Conservation (phyloP, 1,140 invertebrate genomes). For the silkworm (Bombyx mori) region ASM3026992v2 NC_085113.1:7089001-7089500, state of each 20-base stretch:
- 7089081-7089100: neutral
- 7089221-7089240: constrained; percentile 80
- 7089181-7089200: constrained; percentile 91
- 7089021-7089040: too few relatives aligned
- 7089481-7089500: constrained; percentile 46
- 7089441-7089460: constrained; percentile 49
- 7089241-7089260: constrained; percentile 51
- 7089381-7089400: constrained; percentile 50
- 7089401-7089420: constrained; percentile 52
- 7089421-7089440: constrained; percentile 41
- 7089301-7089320: constrained; percentile 1
- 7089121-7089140: neutral
- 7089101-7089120: too few relatives aligned
- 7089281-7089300: too few relatives aligned
- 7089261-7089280: neutral
- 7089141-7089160: constrained; percentile 27
- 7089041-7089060: too few relatives aligned
- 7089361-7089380: constrained; percentile 62
- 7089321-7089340: constrained; percentile 65
- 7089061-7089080: too few relatives aligned
- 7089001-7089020: too few relatives aligned
- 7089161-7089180: constrained; percentile 71
- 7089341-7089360: constrained; percentile 69
- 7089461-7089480: constrained; percentile 37
- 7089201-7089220: constrained; percentile 82